These are phyloP conservation scores for Acanthosepion lycidas DNA, from an alignment of 2,888 invertebrate genomes.

Conservation along the genomic window DNA sequence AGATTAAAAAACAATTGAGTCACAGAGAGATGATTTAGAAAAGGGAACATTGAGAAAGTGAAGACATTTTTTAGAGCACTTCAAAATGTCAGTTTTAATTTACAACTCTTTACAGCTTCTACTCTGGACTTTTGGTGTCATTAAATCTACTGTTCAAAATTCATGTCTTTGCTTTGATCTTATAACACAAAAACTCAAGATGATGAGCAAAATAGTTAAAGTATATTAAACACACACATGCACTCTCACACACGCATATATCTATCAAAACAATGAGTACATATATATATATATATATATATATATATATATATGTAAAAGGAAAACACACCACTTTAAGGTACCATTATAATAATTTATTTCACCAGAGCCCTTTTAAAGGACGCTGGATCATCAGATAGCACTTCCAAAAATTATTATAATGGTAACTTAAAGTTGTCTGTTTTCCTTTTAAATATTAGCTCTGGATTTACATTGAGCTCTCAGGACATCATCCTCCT, in stretches of 20 bases:
- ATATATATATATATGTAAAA: slow-evolving; percentile 35
- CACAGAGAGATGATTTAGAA: neutral
- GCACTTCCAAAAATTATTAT: no score
- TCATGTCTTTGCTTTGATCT: neutral
- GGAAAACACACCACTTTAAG: no score
- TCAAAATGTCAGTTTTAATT: neutral
- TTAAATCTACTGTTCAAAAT: neutral
- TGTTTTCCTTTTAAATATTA: no score
- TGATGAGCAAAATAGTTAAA: neutral
- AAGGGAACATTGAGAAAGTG: neutral
- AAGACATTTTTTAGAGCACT: neutral
- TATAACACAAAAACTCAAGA: neutral
- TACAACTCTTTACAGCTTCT: neutral
- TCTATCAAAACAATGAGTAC: neutral
- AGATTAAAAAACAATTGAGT: slow-evolving; percentile 35
- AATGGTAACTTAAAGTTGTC: no score
- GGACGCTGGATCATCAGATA: no score
- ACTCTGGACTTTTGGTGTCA: neutral
- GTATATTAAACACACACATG: neutral
- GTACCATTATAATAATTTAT: no score
- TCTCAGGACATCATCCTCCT: no score
- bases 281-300: slow-evolving; percentile 42
- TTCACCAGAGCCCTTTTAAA: no score
- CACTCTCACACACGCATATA: neutral
- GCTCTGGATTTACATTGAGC: no score